Percentiles rank a stretch among this genome's conserved stretches.
Conservation (phyloP, 2,113 vertebrate genomes). For the Sus scrofa region T2T-Sscrofa CM000815.6:87528501-87529000, state of each 20-base stretch:
- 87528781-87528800: too few species aligned
- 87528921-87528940: not conserved
- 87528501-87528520: not conserved
- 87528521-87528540: not conserved
- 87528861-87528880: not conserved
- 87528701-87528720: not conserved
- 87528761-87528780: rapidly evolving
- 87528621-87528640: not conserved
- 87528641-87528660: not conserved
- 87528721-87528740: rapidly evolving
- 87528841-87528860: rapidly evolving
- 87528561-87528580: not conserved
- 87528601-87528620: not conserved
- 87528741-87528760: rapidly evolving
- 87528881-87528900: not conserved
- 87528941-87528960: rapidly evolving
- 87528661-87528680: rapidly evolving
- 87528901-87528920: not conserved
- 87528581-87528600: rapidly evolving
- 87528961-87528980: not conserved
- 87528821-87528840: not conserved
- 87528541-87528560: rapidly evolving
- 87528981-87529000: not conserved
- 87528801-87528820: rapidly evolving
- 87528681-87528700: not conserved